Conservation (phyloP, 2,888 invertebrate species). For the Gandaritis pyraliata region DNA sequence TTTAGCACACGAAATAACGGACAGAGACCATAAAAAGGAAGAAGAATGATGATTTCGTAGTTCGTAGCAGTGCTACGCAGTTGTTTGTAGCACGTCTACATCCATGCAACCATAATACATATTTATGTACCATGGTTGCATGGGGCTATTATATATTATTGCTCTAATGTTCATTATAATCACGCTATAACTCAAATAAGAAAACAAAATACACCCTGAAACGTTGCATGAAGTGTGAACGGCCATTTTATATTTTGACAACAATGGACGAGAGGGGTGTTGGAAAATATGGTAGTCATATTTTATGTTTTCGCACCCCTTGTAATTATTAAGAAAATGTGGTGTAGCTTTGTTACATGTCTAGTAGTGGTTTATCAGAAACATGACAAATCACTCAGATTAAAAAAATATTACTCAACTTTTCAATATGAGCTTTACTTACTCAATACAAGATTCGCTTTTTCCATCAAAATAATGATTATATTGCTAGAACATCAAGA, state of each 20-base stretch:
- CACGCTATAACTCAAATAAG: slow-evolving; percentile 30
- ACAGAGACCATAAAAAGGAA: no score
- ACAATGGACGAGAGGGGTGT: slow-evolving; percentile 44
- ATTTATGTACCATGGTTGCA: no score
- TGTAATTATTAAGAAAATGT: slow-evolving; percentile 48
- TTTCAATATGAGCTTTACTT: no score
- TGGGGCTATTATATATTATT: neutral
- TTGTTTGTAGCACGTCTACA: neutral
- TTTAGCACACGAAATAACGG: no score
- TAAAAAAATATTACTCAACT: no score
- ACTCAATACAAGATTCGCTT: no score
- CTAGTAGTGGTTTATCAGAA: slow-evolving; percentile 10
- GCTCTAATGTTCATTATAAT: slow-evolving; percentile 18
- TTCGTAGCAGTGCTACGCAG: slow-evolving; percentile 5
- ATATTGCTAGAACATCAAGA: no score
- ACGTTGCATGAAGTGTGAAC: slow-evolving; percentile 28
- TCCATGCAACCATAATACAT: no score
- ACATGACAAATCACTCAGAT: no score
- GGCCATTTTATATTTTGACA: slow-evolving; percentile 44
- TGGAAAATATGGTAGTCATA: slow-evolving; percentile 56
- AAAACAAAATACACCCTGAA: slow-evolving; percentile 33
- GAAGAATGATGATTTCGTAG: neutral
- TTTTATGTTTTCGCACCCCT: slow-evolving; percentile 48
- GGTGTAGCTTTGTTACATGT: slow-evolving; percentile 40
- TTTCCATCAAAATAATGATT: no score